Evolutionary conservation across 2,797 vertebrate species (phyloP).

Genomic region (Sebastes trivittatus): DNA sequence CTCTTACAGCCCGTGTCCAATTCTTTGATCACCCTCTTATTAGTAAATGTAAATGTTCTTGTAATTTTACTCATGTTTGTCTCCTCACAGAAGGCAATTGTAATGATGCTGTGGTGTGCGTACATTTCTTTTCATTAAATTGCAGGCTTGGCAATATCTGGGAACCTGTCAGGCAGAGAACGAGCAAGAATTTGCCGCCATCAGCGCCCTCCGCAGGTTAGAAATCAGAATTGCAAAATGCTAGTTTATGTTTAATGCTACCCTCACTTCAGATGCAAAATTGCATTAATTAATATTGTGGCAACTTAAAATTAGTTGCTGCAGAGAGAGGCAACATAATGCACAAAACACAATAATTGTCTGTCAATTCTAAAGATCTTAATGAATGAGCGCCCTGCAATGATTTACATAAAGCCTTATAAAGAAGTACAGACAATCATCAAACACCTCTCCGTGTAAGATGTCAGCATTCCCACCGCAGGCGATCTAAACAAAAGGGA

Average conservation of each 20-base stretch:
- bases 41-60: background rate
- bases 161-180: constrained; percentile 98
- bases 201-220: constrained; percentile 96
- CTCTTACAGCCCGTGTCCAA: background rate
- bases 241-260: background rate
- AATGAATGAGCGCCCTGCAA: no score
- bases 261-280: background rate
- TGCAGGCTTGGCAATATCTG: constrained; percentile 97
- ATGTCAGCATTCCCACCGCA: no score
- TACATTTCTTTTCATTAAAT: background rate
- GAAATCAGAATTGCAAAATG: constrained; percentile 46
- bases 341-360: no score
- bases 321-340: no score
- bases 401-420: no score
- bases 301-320: no score
- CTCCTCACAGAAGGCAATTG: background rate
- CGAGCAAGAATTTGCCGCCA: constrained; percentile 96
- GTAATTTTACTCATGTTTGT: background rate
- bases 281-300: background rate
- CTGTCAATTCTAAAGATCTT: no score
- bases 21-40: background rate
- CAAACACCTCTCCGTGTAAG: no score
- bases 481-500: no score
- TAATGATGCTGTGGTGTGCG: constrained; percentile 1
- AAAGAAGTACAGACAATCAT: no score